Evolutionary conservation across 2,888 invertebrate genomes (phyloP).

Genomic region (Habroteleia sp.): DNA sequence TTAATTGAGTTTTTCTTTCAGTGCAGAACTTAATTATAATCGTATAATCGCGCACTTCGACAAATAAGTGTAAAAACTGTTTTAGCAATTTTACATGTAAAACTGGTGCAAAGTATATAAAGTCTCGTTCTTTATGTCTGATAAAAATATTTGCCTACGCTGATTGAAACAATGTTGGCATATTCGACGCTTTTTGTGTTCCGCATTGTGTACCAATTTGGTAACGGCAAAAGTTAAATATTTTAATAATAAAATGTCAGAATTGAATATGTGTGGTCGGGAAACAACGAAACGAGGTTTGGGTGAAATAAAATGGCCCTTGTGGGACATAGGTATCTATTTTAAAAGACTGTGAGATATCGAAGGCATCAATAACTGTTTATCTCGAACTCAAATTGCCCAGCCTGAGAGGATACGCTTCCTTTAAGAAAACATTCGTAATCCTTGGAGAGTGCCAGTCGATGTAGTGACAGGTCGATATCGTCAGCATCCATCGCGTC

Average conservation of each 20-base stretch:
- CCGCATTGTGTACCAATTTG: constrained; percentile 16
- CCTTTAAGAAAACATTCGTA: constrained; percentile 64
- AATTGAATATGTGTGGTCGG: constrained; percentile 15
- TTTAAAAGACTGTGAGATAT: constrained; percentile 78
- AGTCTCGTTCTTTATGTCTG: constrained; percentile 1
- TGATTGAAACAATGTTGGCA: constrained; percentile 22
- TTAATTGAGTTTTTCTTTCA: too few relatives aligned
- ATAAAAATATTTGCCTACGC: constrained; percentile 15
- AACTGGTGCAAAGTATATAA: too few relatives aligned
- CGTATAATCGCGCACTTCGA: too few relatives aligned
- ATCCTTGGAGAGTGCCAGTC: constrained; percentile 61
- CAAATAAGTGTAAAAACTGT: too few relatives aligned
- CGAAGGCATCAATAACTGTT: constrained; percentile 78
- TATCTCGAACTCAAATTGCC: constrained; percentile 71
- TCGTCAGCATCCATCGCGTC: constrained; percentile 46
- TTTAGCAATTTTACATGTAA: too few relatives aligned
- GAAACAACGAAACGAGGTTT: constrained; percentile 35
- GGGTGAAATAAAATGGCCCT: constrained; percentile 53
- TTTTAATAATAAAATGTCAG: constrained; percentile 26
- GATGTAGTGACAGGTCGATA: constrained; percentile 62
- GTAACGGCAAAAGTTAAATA: constrained; percentile 23
- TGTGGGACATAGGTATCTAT: constrained; percentile 68
- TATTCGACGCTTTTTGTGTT: neutral
- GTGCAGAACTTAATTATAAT: too few relatives aligned
- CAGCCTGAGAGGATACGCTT: constrained; percentile 55